Evolutionary conservation across 1,140 invertebrate genomes (phyloP).

Genomic region (Bombus superbus): DNA sequence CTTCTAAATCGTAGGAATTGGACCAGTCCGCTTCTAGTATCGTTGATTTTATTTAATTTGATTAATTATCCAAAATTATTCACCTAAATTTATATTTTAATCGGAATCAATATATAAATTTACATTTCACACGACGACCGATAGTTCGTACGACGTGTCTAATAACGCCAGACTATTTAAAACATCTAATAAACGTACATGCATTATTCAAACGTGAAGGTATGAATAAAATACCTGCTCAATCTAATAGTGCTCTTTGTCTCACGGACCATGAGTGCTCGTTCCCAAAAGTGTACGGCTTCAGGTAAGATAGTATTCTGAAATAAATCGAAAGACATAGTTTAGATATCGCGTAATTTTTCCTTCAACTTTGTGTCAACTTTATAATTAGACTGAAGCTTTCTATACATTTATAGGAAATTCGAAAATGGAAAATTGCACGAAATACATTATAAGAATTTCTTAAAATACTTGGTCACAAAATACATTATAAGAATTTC

Average conservation of each 20-base stretch:
- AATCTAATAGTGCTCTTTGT: conserved; percentile 92
- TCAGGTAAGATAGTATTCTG: conserved; percentile 95
- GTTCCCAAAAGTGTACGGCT: conserved; percentile 96
- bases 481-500: too few species aligned
- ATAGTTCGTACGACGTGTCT: background rate
- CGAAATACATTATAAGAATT: too few species aligned
- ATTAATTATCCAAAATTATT: too few species aligned
- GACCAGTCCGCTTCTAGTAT: too few species aligned
- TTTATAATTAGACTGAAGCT: background rate
- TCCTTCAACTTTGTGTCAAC: background rate
- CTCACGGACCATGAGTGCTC: conserved; percentile 93
- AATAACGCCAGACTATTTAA: too few species aligned
- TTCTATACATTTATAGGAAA: too few species aligned
- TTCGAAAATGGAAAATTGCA: too few species aligned
- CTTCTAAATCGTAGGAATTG: too few species aligned
- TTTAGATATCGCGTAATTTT: background rate
- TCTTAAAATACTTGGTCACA: too few species aligned
- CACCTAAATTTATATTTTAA: too few species aligned
- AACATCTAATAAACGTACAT: background rate
- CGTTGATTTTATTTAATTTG: too few species aligned
- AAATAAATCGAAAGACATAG: conserved; percentile 75
- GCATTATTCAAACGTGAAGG: background rate
- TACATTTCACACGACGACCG: background rate
- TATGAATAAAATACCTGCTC: conserved; percentile 87
- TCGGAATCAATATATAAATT: too few species aligned